These are phyloP conservation scores for Clusia tigrina DNA, from an alignment of 2,888 invertebrate species.

Conservation along the genomic window DNA sequence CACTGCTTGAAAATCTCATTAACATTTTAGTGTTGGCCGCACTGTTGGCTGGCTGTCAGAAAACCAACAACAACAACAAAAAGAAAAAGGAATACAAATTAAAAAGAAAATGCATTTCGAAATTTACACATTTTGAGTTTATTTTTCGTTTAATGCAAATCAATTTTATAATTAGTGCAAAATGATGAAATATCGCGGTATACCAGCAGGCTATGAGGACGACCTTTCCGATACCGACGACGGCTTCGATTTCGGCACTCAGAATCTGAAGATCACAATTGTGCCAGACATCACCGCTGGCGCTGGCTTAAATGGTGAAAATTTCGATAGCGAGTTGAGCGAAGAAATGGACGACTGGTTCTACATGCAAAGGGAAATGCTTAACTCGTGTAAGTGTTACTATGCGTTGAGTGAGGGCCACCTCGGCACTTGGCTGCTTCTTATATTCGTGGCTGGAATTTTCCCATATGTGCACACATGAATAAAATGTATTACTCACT, in stretches of 20 bases:
- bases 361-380: slow-evolving; percentile 51
- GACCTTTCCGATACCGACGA: slow-evolving; percentile 48
- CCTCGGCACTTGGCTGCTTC: too few relatives aligned
- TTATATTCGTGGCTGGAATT: not conserved
- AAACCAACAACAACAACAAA: too few relatives aligned
- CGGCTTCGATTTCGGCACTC: slow-evolving; percentile 40
- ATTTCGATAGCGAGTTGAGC: slow-evolving; percentile 58
- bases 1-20: too few relatives aligned
- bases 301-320: slow-evolving; percentile 59
- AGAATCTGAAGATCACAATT: slow-evolving; percentile 60
- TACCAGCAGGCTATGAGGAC: slow-evolving; percentile 60
- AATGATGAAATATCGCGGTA: slow-evolving; percentile 27
- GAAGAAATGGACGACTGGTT: slow-evolving; percentile 52
- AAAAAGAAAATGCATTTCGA: too few relatives aligned
- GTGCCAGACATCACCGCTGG: slow-evolving; percentile 60
- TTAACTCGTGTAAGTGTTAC: slow-evolving; percentile 52
- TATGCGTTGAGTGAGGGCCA: too few relatives aligned
- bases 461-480: not conserved
- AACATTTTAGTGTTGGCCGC: too few relatives aligned
- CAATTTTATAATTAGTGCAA: not conserved
- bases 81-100: too few relatives aligned
- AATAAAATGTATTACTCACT: not conserved
- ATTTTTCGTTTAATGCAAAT: too few relatives aligned
- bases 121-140: too few relatives aligned
- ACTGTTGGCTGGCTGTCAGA: too few relatives aligned